Evolutionary conservation across 2,888 invertebrate species (phyloP).

Genomic region (Megaustenia siamemsis): DNA sequence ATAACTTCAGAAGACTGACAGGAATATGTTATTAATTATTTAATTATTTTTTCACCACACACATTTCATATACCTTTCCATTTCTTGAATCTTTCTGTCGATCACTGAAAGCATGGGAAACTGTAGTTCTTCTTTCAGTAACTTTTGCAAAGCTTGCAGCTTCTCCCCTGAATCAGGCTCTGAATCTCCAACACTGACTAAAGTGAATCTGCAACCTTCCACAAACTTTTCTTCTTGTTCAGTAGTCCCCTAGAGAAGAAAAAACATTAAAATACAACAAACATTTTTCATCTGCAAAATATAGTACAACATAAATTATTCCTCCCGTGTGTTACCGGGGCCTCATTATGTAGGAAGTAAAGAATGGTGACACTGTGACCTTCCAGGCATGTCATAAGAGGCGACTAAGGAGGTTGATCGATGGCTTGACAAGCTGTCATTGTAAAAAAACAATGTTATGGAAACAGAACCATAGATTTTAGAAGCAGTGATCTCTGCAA

Average conservation of each 20-base stretch:
- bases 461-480: no score
- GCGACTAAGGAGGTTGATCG: no score
- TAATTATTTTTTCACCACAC: not conserved
- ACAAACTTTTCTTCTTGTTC: conserved; percentile 49
- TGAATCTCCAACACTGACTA: conserved; percentile 63
- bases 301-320: no score
- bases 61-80: conserved; percentile 61
- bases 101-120: conserved; percentile 56
- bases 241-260: conserved; percentile 10
- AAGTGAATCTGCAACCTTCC: conserved; percentile 66
- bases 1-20: not conserved
- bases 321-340: no score
- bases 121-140: conserved; percentile 55
- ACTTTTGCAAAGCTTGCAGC: conserved; percentile 60
- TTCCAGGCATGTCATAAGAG: no score
- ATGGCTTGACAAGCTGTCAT: no score
- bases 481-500: no score
- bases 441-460: no score
- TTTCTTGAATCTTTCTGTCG: conserved; percentile 54
- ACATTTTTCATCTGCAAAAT: no score
- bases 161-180: conserved; percentile 62
- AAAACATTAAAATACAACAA: no score
- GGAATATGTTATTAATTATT: not conserved
- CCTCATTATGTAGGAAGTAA: no score
- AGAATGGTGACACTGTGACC: no score